phyloP scores from a whole-genome alignment of 2,888 invertebrate genomes.

The Cheilosia impressa region DNA sequence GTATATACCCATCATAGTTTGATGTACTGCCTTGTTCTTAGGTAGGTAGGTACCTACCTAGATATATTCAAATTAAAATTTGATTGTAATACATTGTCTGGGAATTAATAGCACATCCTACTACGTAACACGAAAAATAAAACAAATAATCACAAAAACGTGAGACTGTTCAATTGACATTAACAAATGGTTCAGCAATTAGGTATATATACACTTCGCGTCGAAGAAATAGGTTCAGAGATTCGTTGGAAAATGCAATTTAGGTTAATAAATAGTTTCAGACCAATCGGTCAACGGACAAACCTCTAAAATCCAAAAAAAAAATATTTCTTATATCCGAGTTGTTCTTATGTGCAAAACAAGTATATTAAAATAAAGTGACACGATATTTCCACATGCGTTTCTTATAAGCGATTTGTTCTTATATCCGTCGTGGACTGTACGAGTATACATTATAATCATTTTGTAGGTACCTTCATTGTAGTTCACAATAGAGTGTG shows the following conservation, averaged over 20 bases:
- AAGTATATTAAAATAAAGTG: too few species aligned
- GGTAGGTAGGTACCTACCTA: not conserved
- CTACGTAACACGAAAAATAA: slow-evolving; percentile 16
- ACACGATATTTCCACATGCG: too few species aligned
- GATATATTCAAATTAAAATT: slow-evolving; percentile 69
- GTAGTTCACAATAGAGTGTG: too few species aligned
- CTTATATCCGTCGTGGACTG: too few species aligned
- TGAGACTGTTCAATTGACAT: slow-evolving; percentile 56
- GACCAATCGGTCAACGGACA: too few species aligned
- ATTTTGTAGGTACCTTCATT: too few species aligned
- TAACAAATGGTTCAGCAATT: slow-evolving; percentile 48
- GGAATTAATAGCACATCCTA: slow-evolving; percentile 60
- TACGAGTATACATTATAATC: too few species aligned
- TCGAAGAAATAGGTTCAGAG: not conserved
- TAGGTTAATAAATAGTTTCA: too few species aligned
- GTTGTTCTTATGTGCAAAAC: too few species aligned
- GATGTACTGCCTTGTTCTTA: slow-evolving; percentile 54
- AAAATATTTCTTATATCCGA: too few species aligned
- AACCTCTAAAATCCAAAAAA: too few species aligned
- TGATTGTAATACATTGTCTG: slow-evolving; percentile 69
- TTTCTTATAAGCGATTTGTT: too few species aligned
- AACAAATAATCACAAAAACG: slow-evolving; percentile 7
- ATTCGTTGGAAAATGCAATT: not conserved
- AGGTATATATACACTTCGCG: slow-evolving; percentile 5
- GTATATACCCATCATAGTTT: slow-evolving; percentile 10